Evolutionary conservation across 2,113 vertebrate genomes (phyloP).

Genomic region (Silurus glanis): DNA sequence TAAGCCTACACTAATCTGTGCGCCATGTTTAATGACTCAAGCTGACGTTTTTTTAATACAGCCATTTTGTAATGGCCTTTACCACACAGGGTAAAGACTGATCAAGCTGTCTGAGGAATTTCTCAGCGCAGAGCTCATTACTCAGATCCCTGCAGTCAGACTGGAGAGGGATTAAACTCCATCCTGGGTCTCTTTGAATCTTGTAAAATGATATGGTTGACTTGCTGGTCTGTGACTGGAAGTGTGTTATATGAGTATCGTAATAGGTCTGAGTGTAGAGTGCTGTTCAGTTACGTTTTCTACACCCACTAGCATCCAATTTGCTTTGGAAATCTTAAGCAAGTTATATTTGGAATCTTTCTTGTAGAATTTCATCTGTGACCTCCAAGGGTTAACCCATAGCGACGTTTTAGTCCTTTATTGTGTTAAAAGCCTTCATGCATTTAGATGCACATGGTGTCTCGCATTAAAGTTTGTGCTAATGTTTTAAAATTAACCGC

Average conservation of each 20-base stretch:
- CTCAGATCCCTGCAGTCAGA: slow-evolving; percentile 6
- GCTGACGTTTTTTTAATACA: neutral
- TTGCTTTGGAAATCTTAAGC: neutral
- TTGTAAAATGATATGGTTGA: slow-evolving; percentile 1
- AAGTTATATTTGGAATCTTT: neutral
- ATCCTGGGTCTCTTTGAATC: slow-evolving; percentile 8
- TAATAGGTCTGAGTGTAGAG: neutral
- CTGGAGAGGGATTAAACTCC: slow-evolving; percentile 2
- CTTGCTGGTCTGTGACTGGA: neutral
- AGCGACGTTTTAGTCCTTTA: neutral
- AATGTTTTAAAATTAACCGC: neutral
- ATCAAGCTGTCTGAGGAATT: neutral
- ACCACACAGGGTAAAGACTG: neutral
- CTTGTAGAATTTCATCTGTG: neutral
- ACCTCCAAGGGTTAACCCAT: neutral
- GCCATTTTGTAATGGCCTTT: neutral
- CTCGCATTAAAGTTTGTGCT: neutral
- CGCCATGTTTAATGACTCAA: neutral
- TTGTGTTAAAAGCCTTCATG: neutral
- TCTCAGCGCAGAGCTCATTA: neutral
- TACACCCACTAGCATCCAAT: neutral
- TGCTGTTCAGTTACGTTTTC: neutral
- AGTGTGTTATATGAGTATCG: neutral
- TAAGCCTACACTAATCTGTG: neutral
- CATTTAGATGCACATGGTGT: neutral